Percentiles rank a stretch among this genome's conserved stretches.
phyloP scores from a whole-genome alignment of 1,140 invertebrate species.

The Amphibalanus amphitrite region DNA sequence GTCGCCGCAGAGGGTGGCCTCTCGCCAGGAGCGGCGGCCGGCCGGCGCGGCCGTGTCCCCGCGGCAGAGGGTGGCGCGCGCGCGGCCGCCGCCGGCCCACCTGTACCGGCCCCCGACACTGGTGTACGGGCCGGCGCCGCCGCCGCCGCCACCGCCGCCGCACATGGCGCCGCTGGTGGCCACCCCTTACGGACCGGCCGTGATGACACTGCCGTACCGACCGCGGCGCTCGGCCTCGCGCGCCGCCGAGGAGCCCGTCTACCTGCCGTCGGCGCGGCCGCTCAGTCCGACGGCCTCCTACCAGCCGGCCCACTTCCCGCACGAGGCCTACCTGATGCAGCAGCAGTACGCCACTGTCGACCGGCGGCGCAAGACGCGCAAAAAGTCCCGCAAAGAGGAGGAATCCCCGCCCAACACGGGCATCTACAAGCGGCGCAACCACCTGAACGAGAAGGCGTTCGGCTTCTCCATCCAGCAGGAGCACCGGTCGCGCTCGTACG shows the following conservation, averaged over 20 bases:
- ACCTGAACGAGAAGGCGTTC: slow-evolving; percentile 81
- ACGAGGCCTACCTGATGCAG: slow-evolving; percentile 40
- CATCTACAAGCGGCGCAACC: slow-evolving; percentile 71
- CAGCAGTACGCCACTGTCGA: slow-evolving; percentile 33
- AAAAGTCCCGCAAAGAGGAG: slow-evolving; percentile 23
- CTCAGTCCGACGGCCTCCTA: slow-evolving; percentile 39
- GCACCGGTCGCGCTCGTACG: slow-evolving; percentile 73
- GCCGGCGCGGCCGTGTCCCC: slow-evolving; percentile 9
- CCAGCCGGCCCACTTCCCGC: slow-evolving; percentile 40
- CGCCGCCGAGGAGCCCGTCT: slow-evolving; percentile 38
- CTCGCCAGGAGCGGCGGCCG: slow-evolving; percentile 17
- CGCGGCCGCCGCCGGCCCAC: slow-evolving; percentile 18
- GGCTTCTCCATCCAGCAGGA: slow-evolving; percentile 85
- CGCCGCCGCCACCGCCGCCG: slow-evolving; percentile 18
- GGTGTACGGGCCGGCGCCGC: slow-evolving; percentile 18
- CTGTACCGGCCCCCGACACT: slow-evolving; percentile 16
- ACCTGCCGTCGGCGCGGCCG: slow-evolving; percentile 38
- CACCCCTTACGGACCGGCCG: slow-evolving; percentile 15
- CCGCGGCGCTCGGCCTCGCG: slow-evolving; percentile 17
- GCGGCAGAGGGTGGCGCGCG: slow-evolving; percentile 18
- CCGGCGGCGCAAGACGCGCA: slow-evolving; percentile 21
- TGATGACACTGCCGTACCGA: slow-evolving; percentile 11
- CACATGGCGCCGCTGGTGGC: slow-evolving; percentile 15
- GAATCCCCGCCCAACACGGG: slow-evolving; percentile 68
- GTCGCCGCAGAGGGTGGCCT: slow-evolving; percentile 18